These are phyloP conservation scores for Sebastes aleutianus DNA, from an alignment of 2,797 vertebrate genomes.

Conservation along the genomic window DNA sequence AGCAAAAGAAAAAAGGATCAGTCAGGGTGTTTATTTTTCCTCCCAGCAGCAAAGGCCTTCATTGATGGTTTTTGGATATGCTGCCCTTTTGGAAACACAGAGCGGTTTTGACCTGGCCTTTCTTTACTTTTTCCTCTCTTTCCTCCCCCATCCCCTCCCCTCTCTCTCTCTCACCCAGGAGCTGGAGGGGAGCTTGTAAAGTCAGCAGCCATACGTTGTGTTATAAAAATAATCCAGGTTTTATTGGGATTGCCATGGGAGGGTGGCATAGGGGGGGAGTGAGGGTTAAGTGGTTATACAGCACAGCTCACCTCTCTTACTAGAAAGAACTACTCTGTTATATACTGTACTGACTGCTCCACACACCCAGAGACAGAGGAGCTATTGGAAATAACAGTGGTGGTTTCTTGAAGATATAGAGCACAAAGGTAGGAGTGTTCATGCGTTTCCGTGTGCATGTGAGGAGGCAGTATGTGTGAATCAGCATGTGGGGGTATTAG, in stretches of 20 bases:
- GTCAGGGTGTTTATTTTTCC: conserved; percentile 76
- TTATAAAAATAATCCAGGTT: conserved; percentile 84
- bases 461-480: conserved; percentile 66
- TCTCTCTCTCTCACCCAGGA: conserved; percentile 39
- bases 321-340: conserved; percentile 65
- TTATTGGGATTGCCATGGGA: conserved; percentile 78
- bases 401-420: conserved; percentile 45
- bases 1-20: conserved; percentile 52
- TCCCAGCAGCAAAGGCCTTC: conserved; percentile 72
- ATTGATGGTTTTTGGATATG: conserved; percentile 80
- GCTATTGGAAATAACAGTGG: conserved; percentile 61
- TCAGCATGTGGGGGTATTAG: conserved; percentile 74
- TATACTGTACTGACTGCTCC: conserved; percentile 59
- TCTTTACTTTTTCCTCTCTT: conserved; percentile 38
- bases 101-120: conserved; percentile 65
- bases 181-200: conserved; percentile 73
- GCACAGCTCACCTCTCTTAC: conserved; percentile 77
- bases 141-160: not conserved
- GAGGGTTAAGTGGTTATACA: conserved; percentile 70
- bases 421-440: conserved; percentile 67
- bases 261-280: conserved; percentile 39
- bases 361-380: conserved; percentile 48
- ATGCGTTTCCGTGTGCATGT: conserved; percentile 41
- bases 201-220: conserved; percentile 72
- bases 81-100: conserved; percentile 66